These are phyloP conservation scores for Orthosia gracilis DNA, from an alignment of 2,888 invertebrate species.

Conservation along the genomic window DNA sequence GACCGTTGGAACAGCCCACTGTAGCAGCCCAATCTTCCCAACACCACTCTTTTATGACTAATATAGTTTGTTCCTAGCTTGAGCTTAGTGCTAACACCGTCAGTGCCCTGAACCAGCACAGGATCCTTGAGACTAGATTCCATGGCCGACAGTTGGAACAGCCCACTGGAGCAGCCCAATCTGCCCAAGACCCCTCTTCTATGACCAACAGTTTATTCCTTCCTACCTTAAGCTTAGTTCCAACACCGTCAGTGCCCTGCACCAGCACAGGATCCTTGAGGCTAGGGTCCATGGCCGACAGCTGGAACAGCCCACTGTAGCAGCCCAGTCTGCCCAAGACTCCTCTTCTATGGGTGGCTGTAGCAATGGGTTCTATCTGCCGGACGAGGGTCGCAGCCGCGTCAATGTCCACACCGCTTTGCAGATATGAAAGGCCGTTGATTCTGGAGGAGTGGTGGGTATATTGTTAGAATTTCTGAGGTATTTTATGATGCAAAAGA, in stretches of 20 bases:
- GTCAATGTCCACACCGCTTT: constrained; percentile 98
- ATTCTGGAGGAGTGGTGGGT: constrained; percentile 69
- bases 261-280: constrained; percentile 96
- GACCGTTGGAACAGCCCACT: constrained; percentile 98
- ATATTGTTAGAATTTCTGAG: constrained; percentile 11
- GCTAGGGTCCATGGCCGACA: constrained; percentile 92
- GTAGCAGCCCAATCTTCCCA: constrained; percentile 97
- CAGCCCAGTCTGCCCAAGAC: constrained; percentile 96
- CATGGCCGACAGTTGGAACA: constrained; percentile 96
- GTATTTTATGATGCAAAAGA: not conserved
- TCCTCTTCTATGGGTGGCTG: constrained; percentile 95
- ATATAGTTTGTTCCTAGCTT: no score
- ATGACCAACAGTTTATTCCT: constrained; percentile 71
- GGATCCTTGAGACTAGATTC: constrained; percentile 93
- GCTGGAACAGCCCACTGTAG: constrained; percentile 98
- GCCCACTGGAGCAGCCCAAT: constrained; percentile 98
- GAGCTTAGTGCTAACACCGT: constrained; percentile 98
- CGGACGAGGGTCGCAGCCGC: constrained; percentile 97
- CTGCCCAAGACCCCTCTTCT: constrained; percentile 95
- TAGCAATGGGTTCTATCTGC: constrained; percentile 95
- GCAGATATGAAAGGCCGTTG: constrained; percentile 96
- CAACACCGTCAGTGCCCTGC: constrained; percentile 99
- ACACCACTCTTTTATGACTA: constrained; percentile 93
- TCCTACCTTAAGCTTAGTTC: constrained; percentile 93
- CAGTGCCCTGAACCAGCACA: constrained; percentile 97